Base-by-base conservation (phyloP, 92 coral and sea anemone genomes). In the Nematostella vectensis region DNA sequence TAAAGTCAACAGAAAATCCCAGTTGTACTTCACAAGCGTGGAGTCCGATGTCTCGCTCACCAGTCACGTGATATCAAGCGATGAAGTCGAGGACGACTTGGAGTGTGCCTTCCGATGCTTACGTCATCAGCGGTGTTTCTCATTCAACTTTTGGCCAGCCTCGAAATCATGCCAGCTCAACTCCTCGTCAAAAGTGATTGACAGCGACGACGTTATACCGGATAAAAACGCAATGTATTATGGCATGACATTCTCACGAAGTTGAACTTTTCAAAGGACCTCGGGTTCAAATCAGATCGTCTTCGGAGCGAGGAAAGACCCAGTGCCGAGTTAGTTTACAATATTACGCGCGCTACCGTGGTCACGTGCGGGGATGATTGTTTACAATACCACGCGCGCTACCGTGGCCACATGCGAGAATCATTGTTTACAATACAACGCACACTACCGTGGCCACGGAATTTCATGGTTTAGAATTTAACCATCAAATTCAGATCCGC, bases 81-180 rank as follows among this genome's bases (percentile, higher is more conserved):
- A 11, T 17, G 47, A 43, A 62, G 63, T 66, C 29, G 30, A 28
- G 8, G 72, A 66, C 59, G 83, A 63, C 49, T 10, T 77, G 47
- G 31, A 50, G 6, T 77, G 83, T 38, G 78, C 83, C 25, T 57
- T 77, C 30, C 61, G 42, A 56, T 77, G 83, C 24, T 25, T 77
- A 54, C 63, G 54, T 26, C 69, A 62, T 15, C 27, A 37, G 25
- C 31, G 31, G 39, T 77, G 83, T 40, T 77, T 77, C 31, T 70
- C 78, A 3, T 77, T 77, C 48, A 71, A 77, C 60, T 77, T 54
- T 53, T 17, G 57, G 47, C 40, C 50, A 23, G 11, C 20, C 15
- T 27, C 72, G 54, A 19, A 22, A 24, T 54, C n/a, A 8, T 77
- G 83, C 38, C 68, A 77, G 25, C 74, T 77, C 31, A 77, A 65